Evolutionary conservation across 2,113 vertebrate genomes (phyloP).

Genomic region (Okapia johnstoni): DNA sequence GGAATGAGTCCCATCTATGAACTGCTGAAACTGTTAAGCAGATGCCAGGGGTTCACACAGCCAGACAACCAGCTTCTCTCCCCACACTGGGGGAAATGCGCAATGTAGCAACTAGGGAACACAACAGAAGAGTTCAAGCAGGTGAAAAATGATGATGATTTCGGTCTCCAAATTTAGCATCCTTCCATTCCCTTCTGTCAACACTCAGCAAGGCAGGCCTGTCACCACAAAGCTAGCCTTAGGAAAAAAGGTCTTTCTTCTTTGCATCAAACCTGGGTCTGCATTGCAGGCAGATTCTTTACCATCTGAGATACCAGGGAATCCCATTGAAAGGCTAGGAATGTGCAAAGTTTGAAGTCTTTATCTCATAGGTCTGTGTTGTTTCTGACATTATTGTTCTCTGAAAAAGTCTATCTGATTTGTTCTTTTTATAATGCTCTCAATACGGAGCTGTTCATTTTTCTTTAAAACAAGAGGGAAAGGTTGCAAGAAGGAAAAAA

Average conservation of each 20-base stretch:
- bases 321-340: neutral
- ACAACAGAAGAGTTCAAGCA: slow-evolving; percentile 52
- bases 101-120: slow-evolving; percentile 66
- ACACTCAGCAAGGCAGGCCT: neutral
- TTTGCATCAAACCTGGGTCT: neutral
- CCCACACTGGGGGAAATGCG: neutral
- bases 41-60: slow-evolving; percentile 60
- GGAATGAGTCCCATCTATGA: slow-evolving; percentile 15
- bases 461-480: neutral
- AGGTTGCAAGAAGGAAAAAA: neutral
- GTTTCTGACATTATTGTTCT: neutral
- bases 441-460: neutral
- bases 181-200: slow-evolving; percentile 5
- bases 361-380: neutral
- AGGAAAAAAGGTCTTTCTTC: neutral
- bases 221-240: neutral
- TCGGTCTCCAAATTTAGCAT: neutral
- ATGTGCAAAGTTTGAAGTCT: neutral
- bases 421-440: neutral
- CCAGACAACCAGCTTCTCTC: slow-evolving; percentile 57
- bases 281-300: neutral
- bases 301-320: neutral
- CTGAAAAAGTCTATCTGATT: neutral
- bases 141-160: neutral
- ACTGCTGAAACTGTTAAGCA: slow-evolving; percentile 50